phyloP scores from a whole-genome alignment of 1,140 invertebrate genomes.

The Cotesia glomerata region DNA sequence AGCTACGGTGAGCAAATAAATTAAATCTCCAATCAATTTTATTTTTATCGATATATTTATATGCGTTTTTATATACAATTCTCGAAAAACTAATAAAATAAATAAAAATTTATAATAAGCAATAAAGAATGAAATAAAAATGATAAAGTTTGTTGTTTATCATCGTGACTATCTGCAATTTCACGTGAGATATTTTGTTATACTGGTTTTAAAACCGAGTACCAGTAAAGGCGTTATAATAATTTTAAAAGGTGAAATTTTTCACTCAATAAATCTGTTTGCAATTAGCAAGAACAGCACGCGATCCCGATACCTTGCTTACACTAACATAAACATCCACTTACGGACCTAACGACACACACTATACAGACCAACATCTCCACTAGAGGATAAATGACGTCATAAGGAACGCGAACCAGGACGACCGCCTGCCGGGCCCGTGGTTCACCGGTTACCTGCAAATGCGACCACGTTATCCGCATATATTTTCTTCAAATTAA shows the following conservation, averaged over 20 bases:
- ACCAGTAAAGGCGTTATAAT: slow-evolving; percentile 21
- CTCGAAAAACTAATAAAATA: not conserved
- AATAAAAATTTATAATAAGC: not conserved
- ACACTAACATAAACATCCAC: slow-evolving; percentile 15
- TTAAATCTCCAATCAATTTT: slow-evolving; percentile 8
- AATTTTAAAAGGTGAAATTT: slow-evolving; percentile 22
- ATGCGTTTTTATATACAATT: not conserved
- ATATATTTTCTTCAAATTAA: not conserved
- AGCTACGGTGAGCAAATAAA: not conserved
- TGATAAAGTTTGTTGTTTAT: slow-evolving; percentile 10
- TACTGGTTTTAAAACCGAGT: not conserved
- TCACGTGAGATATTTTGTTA: not conserved
- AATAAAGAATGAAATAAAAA: not conserved
- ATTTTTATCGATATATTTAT: not conserved
- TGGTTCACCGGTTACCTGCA: slow-evolving; percentile 13
- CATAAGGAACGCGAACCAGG: slow-evolving; percentile 50
- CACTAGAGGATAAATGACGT: slow-evolving; percentile 54
- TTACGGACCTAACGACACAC: not conserved
- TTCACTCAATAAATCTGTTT: slow-evolving; percentile 60
- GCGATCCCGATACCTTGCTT: slow-evolving; percentile 46
- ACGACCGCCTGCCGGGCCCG: slow-evolving; percentile 55
- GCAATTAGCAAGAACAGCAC: slow-evolving; percentile 59
- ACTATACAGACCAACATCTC: too few relatives aligned
- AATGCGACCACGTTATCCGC: not conserved
- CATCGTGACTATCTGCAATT: slow-evolving; percentile 3